Evolutionary conservation across 23 tunicate species (phyloP), one percentile per base, ranked within the genome.

Genomic region (Phallusia fumigata): DNA sequence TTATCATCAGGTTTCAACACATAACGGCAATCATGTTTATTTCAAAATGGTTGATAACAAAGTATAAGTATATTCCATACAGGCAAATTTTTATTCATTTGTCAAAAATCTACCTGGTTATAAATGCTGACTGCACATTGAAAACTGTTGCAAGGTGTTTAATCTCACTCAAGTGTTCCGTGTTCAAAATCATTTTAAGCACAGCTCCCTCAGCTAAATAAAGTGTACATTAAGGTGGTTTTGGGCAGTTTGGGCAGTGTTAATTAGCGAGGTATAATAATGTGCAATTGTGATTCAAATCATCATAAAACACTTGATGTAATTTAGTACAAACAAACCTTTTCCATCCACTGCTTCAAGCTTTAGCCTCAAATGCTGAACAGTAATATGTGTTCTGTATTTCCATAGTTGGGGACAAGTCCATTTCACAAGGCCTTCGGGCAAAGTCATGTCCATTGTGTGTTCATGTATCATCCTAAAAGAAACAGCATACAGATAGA

Each of bases 341-440:
- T 33, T 36, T 65, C 33, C 36, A 65, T 65, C 83, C 18, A 79
- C 65, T 6, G 30, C 78, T 40, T 85, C 89, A 40, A 85, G 49
- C 30, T 45, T 30, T 33, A 78, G 83, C 65, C 78, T 65, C 32
- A 85, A 36, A 80, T 86, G 90, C 2, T 80, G 72, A 19, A 79
- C 73, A 19, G 74, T 76, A 12, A 80, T 72, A 36, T 86, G 80
- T 24, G 81, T 36, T 47, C 65, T 74, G 80, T 86, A 86, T 74
- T 86, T 79, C 90, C 90, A 86, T 34, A 80, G 64, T 32, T 35
- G 28, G 16, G 84, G 80, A 32, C 26, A 24, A 52, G 80, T 65
- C 90, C 90, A 86, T 0, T 44, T 33, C 13, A 86, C 80, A 3
- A 51, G 21, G 3, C 80, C 90, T 80, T 86, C 52, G 19, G 44